Evolutionary conservation across 2,113 vertebrate genomes (phyloP).

Genomic region (Noctilio leporinus): DNA sequence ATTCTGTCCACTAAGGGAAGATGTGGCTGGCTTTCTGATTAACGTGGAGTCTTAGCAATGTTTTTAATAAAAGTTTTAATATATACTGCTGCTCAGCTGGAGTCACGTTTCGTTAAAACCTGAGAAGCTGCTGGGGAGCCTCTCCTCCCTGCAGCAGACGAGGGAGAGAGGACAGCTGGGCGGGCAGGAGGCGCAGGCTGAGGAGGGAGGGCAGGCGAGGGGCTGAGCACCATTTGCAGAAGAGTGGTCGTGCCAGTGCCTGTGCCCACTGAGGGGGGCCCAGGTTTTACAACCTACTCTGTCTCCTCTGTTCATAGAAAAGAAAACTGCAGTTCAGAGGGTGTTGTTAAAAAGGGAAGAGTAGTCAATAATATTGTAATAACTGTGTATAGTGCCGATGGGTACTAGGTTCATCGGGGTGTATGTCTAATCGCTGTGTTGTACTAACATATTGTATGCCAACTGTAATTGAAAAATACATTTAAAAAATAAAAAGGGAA

Average conservation of each 20-base stretch:
- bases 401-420: background rate
- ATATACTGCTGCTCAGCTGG: conserved; percentile 67
- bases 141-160: conserved; percentile 48
- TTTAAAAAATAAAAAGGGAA: background rate
- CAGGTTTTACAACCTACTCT: background rate
- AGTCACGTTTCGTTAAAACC: conserved; percentile 76
- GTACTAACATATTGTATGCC: background rate
- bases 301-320: background rate
- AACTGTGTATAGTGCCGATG: background rate
- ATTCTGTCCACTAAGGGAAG: conserved; percentile 78
- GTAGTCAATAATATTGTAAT: background rate
- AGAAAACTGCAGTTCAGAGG: background rate
- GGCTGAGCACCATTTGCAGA: background rate
- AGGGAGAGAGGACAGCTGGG: background rate
- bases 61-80: conserved; percentile 79
- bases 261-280: background rate
- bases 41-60: conserved; percentile 66
- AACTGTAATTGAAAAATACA: background rate
- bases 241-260: background rate
- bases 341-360: background rate
- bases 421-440: background rate
- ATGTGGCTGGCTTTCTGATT: conserved; percentile 75
- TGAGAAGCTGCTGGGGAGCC: conserved; percentile 59
- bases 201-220: no score
- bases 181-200: background rate